Conservation (phyloP, 2,888 invertebrate species). For the Meteorus colon region DNA sequence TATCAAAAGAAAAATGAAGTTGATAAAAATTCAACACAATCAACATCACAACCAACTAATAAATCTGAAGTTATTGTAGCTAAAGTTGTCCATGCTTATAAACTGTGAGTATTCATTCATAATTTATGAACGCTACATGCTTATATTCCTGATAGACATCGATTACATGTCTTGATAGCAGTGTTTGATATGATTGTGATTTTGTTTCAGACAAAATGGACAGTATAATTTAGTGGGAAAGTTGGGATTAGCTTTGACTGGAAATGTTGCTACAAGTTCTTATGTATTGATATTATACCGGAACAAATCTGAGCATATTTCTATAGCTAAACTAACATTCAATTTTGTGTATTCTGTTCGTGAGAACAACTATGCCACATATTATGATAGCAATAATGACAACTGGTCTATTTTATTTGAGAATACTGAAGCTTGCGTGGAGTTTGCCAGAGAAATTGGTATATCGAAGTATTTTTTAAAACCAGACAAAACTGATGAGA, state of each 20-base stretch:
- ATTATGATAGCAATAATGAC: conserved; percentile 74
- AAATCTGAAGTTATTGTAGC: conserved; percentile 64
- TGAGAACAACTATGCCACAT: conserved; percentile 64
- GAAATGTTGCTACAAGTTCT: conserved; percentile 57
- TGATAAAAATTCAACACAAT: conserved; percentile 50
- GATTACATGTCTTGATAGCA: no score
- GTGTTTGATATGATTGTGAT: background rate
- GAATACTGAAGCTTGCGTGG: conserved; percentile 59
- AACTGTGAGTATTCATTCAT: conserved; percentile 58
- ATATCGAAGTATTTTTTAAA: conserved; percentile 60
- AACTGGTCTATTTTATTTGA: conserved; percentile 77
- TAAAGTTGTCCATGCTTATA: conserved; percentile 64
- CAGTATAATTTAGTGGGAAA: conserved; percentile 66
- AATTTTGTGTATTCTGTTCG: conserved; percentile 65
- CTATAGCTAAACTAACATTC: conserved; percentile 59
- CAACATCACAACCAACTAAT: conserved; percentile 40
- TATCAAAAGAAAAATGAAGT: conserved; percentile 48
- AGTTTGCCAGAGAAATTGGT: conserved; percentile 67
- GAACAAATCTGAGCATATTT: conserved; percentile 65
- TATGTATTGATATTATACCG: conserved; percentile 70
- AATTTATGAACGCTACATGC: conserved; percentile 11
- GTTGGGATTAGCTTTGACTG: conserved; percentile 67
- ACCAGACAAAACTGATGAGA: conserved; percentile 54
- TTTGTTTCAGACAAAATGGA: conserved; percentile 61
- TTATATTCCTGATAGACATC: background rate